Evolutionary conservation across 1,140 invertebrate genomes (phyloP), one percentile per base, ranked within the genome.

Genomic region (Lasaia peninsularis): DNA sequence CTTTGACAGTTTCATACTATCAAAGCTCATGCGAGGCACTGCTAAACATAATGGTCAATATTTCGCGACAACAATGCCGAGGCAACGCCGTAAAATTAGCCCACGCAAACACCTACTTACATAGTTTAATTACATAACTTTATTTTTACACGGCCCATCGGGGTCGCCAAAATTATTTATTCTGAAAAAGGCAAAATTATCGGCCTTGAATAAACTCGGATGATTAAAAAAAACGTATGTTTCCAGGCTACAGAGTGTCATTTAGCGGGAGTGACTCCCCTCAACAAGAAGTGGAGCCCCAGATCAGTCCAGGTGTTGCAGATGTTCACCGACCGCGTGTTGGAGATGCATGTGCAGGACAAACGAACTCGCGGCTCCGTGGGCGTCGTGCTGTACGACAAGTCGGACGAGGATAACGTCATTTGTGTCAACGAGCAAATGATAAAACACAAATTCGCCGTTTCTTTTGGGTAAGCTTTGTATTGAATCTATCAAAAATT

Each of bases 401-500:
- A 67, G 21, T 40, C 40, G 0, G 75, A 80, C n/a, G 52, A 60
- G 0, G 74, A 84, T 2, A 64, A 80, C 20, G 21, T 60, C 2
- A 52, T 78, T 5, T 86, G 83, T 52, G 63, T 86, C 34, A 86
- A 88, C 56, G 63, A 63, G 3, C 59, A 76, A 40, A 83, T 88
- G 82, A 75, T 88, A 18, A 80, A 75, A 44, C 49, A 80, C 56
- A 88, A 81, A 56, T 85, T 71, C 56, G 86, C 83, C 3, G 69
- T 86, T 7, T 68, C 65, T 8, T 79, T 86, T 60, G 83, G 83
- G 86, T 86, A 68, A 71, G 69, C 56, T 31, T 63, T 51, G 6
- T 44, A 18, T 5, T 8, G 1, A 35, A 6, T 14, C 4, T 14
- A n/a, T n/a, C n/a, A n/a, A n/a, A n/a, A n/a, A n/a, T n/a, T n/a